Conservation (phyloP, 2,797 vertebrate genomes). For the Fratercula arctica region DNA sequence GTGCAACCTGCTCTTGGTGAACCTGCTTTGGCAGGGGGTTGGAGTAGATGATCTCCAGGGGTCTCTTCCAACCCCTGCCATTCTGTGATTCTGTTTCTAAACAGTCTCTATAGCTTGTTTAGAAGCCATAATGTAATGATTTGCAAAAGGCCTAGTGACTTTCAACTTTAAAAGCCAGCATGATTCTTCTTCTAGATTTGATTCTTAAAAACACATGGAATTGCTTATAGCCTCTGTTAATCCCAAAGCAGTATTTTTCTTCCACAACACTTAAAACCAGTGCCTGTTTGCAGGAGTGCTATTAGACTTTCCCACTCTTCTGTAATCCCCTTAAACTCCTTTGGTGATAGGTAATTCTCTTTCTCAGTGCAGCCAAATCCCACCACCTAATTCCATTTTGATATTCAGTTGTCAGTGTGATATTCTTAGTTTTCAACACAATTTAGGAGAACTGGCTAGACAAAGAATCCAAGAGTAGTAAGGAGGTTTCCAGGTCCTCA, state of each 20-base stretch:
- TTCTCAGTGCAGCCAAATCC: neutral
- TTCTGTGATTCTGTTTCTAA: neutral
- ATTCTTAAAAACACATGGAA: neutral
- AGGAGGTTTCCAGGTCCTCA: neutral
- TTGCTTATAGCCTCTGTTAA: neutral
- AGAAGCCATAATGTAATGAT: neutral
- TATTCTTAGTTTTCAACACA: conserved; percentile 41
- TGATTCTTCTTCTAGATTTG: neutral
- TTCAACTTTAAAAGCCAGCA: neutral
- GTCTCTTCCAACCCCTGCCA: no score
- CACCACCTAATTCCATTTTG: neutral
- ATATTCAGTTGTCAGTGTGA: neutral
- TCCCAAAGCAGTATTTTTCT: neutral
- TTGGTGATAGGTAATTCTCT: neutral
- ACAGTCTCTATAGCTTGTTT: neutral
- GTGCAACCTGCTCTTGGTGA: no score
- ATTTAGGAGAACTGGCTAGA: neutral
- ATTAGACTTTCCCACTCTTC: neutral
- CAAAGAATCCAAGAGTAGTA: neutral
- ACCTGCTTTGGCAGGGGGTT: no score
- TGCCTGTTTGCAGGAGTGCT: neutral
- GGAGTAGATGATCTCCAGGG: no score
- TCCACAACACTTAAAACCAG: neutral
- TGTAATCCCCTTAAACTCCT: neutral
- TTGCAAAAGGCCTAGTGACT: neutral